Conservation (phyloP, 2,888 invertebrate genomes). For the Cetonia aurata region DNA sequence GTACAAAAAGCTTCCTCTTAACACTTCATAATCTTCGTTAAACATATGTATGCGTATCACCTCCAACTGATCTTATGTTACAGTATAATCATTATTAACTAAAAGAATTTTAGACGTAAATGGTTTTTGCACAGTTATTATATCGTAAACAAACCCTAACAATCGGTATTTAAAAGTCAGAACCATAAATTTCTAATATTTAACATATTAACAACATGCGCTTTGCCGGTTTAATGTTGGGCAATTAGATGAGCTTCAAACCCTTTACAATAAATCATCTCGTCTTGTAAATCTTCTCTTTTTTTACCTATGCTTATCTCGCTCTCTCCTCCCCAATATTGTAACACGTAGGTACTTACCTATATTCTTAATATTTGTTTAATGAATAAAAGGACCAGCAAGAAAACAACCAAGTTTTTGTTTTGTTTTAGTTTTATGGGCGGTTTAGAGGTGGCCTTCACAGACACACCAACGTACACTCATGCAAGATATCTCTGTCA, state of each 20-base stretch:
- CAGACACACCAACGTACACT: slow-evolving; percentile 7
- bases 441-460: neutral
- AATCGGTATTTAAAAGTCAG: slow-evolving; percentile 7
- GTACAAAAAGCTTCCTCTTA: no score
- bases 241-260: slow-evolving; percentile 36
- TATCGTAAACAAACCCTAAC: neutral
- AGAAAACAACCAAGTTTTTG: neutral
- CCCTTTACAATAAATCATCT: slow-evolving; percentile 32
- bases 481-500: slow-evolving; percentile 23
- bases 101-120: no score
- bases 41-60: no score
- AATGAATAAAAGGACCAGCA: slow-evolving; percentile 12
- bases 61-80: no score
- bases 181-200: slow-evolving; percentile 29
- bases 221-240: slow-evolving; percentile 37
- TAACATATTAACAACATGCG: slow-evolving; percentile 37
- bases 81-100: no score
- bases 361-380: slow-evolving; percentile 22
- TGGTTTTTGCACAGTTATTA: neutral
- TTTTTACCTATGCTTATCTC: slow-evolving; percentile 7
- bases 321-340: neutral
- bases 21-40: no score
- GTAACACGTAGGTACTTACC: neutral
- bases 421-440: slow-evolving; percentile 17
- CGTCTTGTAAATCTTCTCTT: slow-evolving; percentile 11